Evolutionary conservation across 2,113 vertebrate genomes (phyloP).

Genomic region (Tylochromis polylepis): DNA sequence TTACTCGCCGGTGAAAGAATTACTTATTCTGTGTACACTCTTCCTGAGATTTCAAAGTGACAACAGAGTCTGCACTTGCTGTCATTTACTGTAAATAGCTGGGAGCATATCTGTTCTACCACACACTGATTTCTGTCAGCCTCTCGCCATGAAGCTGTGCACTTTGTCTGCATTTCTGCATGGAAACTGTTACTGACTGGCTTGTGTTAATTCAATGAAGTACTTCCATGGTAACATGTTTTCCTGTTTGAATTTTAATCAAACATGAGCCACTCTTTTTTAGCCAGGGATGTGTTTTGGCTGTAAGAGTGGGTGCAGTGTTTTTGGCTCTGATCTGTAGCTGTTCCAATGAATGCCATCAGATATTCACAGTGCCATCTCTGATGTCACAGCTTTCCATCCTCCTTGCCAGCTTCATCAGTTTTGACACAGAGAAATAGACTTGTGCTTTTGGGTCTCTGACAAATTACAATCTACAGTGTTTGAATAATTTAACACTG

Average conservation of each 20-base stretch:
- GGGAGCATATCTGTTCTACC: constrained; percentile 18
- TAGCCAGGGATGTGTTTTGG: constrained; percentile 41
- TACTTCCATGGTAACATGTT: constrained; percentile 42
- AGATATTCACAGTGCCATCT: constrained; percentile 57
- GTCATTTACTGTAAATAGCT: constrained; percentile 45
- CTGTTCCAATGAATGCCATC: constrained; percentile 49
- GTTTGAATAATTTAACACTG: constrained; percentile 58
- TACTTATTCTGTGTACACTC: not conserved
- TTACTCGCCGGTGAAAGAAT: not conserved
- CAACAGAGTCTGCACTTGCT: constrained; percentile 6
- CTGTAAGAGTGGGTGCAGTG: constrained; percentile 1
- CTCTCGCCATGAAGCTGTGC: not conserved
- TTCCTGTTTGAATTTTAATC: constrained; percentile 58
- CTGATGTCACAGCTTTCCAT: constrained; percentile 43
- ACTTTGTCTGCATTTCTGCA: constrained; percentile 15
- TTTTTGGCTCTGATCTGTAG: constrained; percentile 49
- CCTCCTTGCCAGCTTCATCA: constrained; percentile 57
- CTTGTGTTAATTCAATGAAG: constrained; percentile 21
- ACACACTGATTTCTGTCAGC: constrained; percentile 14
- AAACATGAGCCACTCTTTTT: constrained; percentile 24
- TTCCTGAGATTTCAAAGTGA: not conserved
- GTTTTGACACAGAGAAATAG: constrained; percentile 64
- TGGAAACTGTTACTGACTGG: not conserved
- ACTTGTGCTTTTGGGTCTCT: constrained; percentile 62
- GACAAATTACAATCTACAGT: constrained; percentile 66